Evolutionary conservation across 35 echinoderm and acorn worm genomes (phyloP), one percentile per base, ranked within the genome.

Genomic region (Holothuria glaberrima): DNA sequence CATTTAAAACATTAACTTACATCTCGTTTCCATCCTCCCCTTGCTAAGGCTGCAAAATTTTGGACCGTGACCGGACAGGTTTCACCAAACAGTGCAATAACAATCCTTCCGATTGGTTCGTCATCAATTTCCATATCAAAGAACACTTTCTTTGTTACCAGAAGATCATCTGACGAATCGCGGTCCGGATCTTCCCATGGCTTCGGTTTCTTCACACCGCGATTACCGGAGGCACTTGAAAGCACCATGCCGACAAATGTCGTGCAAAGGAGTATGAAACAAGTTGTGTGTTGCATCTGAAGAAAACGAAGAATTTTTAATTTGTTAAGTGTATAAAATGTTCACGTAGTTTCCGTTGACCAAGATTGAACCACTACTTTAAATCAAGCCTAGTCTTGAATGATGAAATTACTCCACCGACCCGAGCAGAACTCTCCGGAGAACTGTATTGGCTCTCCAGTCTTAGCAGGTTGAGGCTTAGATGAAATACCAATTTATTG

Each of bases 51-150:
- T 9, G 95, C 95, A 61, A 97, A 97, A 58, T 97, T 97, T 58
- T 97, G 95, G 34, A 93, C 91, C 21, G 95, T 97, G 12, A 97
- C 92, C 0, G 95, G 95, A 32, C 91, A 93, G 0, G 95, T 92
- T 18, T 97, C 95, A 18, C 95, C 91, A 69, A 97, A 97, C 1
- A 97, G 86, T 28, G 58, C 92, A 54, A 97, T 94, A 33, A 92
- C 92, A 31, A 97, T 86, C 65, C 89, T 80, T 21, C 95, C 95
- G n/a, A 91, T 63, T 32, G 73, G 89, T 77, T 97, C 92, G 22
- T 97, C 95, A 34, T 97, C 95, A 20, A 97, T 89, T 22, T 94
- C 95, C 48, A 97, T 89, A 1, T 97, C 92, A 45, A 97, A 97
- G 86, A 89, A 97, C 18, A 58, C 92, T 59, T 94, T 97, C 80